Conservation (phyloP, 1,140 invertebrate genomes). For the Cotesia glomerata region DNA sequence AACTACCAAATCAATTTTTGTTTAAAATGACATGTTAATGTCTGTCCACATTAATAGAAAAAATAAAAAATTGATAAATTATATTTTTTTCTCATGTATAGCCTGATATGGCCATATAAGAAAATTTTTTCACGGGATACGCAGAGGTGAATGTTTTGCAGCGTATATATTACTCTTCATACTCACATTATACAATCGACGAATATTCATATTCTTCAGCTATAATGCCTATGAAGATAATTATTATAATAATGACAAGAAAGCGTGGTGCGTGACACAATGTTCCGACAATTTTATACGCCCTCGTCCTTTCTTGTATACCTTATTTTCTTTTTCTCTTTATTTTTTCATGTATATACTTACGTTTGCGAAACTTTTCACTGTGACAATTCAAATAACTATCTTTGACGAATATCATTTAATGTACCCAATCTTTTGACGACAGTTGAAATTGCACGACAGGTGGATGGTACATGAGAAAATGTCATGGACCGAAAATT, state of each 20-base stretch:
- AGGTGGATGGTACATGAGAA: neutral
- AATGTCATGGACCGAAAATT: neutral
- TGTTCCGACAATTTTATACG: neutral
- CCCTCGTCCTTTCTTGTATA: neutral
- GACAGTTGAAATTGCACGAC: neutral
- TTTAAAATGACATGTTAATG: too few species aligned
- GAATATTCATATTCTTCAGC: neutral
- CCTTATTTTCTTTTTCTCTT: neutral
- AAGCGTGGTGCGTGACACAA: slow-evolving; percentile 9
- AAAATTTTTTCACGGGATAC: too few species aligned
- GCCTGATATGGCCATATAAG: too few species aligned
- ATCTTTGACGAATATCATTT: neutral
- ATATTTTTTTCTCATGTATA: too few species aligned
- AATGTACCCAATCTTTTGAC: neutral
- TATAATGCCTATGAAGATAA: neutral
- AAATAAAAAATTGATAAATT: too few species aligned
- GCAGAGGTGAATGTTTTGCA: neutral
- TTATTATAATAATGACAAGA: slow-evolving; percentile 9
- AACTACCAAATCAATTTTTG: too few species aligned
- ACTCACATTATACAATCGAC: neutral
- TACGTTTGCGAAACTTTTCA: neutral
- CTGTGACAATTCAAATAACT: neutral
- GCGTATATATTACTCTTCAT: too few species aligned
- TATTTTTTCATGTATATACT: neutral
- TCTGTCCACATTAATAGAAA: too few species aligned